Percentiles rank a stretch among this genome's conserved stretches.
phyloP scores from a whole-genome alignment of 2,888 invertebrate species.

The Dolomedes plantarius region DNA sequence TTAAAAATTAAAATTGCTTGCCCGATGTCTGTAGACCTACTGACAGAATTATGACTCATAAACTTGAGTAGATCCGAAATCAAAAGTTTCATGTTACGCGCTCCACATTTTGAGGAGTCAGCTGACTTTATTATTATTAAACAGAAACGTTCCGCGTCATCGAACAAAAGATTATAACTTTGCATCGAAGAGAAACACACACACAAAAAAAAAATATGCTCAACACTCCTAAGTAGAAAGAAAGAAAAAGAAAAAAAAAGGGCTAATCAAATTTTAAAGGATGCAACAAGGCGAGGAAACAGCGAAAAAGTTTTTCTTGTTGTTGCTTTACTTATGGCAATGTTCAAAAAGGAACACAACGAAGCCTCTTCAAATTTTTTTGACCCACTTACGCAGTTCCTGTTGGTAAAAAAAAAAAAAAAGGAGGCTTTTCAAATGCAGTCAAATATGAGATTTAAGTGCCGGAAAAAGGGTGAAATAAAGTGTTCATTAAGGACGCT shows the following conservation, averaged over 20 bases:
- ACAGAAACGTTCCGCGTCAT: neutral
- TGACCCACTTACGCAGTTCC: constrained; percentile 1
- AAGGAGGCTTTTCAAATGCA: neutral
- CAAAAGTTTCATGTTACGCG: neutral
- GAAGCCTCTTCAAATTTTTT: constrained; percentile 2
- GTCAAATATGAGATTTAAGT: neutral
- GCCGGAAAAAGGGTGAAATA: neutral
- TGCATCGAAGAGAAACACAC: neutral
- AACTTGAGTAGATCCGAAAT: neutral
- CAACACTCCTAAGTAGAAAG: neutral
- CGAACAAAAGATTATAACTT: neutral
- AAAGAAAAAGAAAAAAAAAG: too few species aligned
- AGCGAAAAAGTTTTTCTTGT: neutral
- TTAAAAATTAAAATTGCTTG: too few species aligned
- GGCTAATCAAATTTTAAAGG: neutral
- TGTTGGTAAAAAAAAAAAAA: neutral
- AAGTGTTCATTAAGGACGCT: too few species aligned
- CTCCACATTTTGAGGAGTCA: neutral
- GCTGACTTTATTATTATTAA: neutral
- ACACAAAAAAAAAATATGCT: too few species aligned
- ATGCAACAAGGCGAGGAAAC: constrained; percentile 14
- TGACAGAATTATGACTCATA: too few species aligned
- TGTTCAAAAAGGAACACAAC: neutral
- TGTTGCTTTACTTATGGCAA: neutral
- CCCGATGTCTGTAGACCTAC: too few species aligned